Base-by-base conservation (phyloP, 2,888 invertebrate genomes). In the Microdon myrmicae region DNA sequence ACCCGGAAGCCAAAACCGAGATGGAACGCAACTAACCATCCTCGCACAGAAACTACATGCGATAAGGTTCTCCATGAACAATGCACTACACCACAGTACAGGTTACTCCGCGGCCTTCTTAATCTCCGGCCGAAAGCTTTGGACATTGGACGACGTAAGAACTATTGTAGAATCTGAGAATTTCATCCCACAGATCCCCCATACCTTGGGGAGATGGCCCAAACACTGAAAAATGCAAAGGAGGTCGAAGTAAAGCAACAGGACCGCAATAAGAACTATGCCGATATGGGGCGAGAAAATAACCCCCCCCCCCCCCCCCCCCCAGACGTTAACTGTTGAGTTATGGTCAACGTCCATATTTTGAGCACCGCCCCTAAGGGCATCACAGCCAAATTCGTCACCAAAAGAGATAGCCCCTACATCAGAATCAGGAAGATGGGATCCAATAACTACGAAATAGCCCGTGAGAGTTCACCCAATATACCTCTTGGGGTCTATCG, bases 1-100 rank as follows among this genome's bases (percentile, higher is more conserved):
- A 68, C 8, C 32, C 58, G 1, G 55, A 68, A 56, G 48, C 54
- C 1, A 67, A 67, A 12, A 49, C 67, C 5, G 64, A 64, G 55
- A 38, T 37, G 58, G 1, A 59, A 58, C 7, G 60, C 58, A 25
- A 9, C 49, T 4, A 37, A 44, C 10, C 12, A 48, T 3, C 22
- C 35, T 23, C 0, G 31, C 31, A 0, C 22, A 3, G 20, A 35
- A 12, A 8, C 9, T 12, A 7, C 22, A 2, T 22, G 19, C 6
- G 12, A 35, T 8, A 22, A 35, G 10, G 35, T 22, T n/a, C n/a
- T 26, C 12, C n/a, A 43, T 37, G 26, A 35, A 51, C 14, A 53
- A 34, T 1, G 28, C 20, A 2, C 28, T 43, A 35, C 37, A 23
- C 13, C 37, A 48, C 26, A 26, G 26, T 9, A 26, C 9, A 12